Percentiles rank a stretch among this genome's conserved stretches.
phyloP scores from a whole-genome alignment of 2,797 vertebrate genomes.

The Poeciliopsis presidionis region DNA sequence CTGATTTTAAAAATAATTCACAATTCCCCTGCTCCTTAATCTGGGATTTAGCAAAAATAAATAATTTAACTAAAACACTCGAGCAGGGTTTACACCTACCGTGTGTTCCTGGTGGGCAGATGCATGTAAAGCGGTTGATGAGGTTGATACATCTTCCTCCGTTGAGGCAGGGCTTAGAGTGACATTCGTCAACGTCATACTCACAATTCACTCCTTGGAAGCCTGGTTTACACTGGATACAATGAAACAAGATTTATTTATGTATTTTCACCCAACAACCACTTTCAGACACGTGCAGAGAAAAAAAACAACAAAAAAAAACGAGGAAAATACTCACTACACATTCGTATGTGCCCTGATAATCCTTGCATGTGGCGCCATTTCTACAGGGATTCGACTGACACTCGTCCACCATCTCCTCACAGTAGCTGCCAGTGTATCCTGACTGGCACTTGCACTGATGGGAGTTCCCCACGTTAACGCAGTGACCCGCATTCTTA shows the following conservation, averaged over 20 bases:
- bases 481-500: constrained; percentile 85
- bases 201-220: constrained; percentile 95
- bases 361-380: constrained; percentile 88
- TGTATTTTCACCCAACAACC: background rate
- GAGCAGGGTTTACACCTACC: constrained; percentile 73
- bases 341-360: constrained; percentile 88
- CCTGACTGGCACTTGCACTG: constrained; percentile 87
- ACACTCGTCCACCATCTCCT: constrained; percentile 87
- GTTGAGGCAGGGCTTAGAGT: constrained; percentile 88
- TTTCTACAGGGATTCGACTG: constrained; percentile 91
- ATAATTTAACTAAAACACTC: background rate
- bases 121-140: constrained; percentile 89
- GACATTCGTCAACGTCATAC: constrained; percentile 92
- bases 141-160: constrained; percentile 93
- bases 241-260: constrained; percentile 8
- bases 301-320: background rate
- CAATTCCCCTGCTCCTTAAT: background rate
- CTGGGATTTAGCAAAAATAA: background rate
- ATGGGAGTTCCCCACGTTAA: constrained; percentile 83
- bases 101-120: constrained; percentile 89
- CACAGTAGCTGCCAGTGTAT: constrained; percentile 91
- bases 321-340: constrained; percentile 74
- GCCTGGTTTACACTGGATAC: constrained; percentile 87
- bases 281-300: constrained; percentile 3
- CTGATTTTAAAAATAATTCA: background rate